Conservation (phyloP, 2,888 invertebrate species). For the Schizotus pectinicornis region DNA sequence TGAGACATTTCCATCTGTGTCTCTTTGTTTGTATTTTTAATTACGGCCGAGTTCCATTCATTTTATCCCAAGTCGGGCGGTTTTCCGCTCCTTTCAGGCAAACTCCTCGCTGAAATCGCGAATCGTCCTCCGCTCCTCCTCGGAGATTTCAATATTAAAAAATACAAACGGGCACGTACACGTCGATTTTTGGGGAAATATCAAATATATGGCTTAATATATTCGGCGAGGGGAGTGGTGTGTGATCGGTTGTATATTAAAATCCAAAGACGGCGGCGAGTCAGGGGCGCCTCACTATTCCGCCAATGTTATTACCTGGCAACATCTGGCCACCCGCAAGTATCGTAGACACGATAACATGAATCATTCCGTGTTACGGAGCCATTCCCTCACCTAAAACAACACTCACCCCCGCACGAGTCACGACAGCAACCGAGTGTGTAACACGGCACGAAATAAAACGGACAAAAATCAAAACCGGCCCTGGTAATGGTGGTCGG, state of each 20-base stretch:
- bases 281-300: slow-evolving; percentile 14
- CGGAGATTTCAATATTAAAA: slow-evolving; percentile 30
- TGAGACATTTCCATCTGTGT: no score
- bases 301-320: slow-evolving; percentile 29
- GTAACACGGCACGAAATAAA: slow-evolving; percentile 6
- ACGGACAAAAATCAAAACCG: slow-evolving; percentile 12
- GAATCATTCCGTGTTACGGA: slow-evolving; percentile 39
- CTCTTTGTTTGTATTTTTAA: no score
- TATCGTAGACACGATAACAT: slow-evolving; percentile 33
- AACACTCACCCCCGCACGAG: slow-evolving; percentile 34
- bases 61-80: no score
- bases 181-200: slow-evolving; percentile 37
- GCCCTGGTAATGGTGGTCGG: slow-evolving; percentile 1
- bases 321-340: slow-evolving; percentile 31
- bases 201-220: slow-evolving; percentile 39
- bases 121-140: no score
- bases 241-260: slow-evolving; percentile 33
- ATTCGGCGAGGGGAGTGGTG: slow-evolving; percentile 16
- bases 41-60: no score
- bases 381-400: slow-evolving; percentile 41
- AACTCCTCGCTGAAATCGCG: no score
- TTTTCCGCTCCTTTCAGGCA: no score
- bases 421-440: slow-evolving; percentile 31
- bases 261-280: slow-evolving; percentile 24
- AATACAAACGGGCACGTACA: slow-evolving; percentile 29